Percentiles rank a stretch among this genome's conserved stretches.
Conservation (phyloP, 2,888 invertebrate species). For the Polia nebulosa region DNA sequence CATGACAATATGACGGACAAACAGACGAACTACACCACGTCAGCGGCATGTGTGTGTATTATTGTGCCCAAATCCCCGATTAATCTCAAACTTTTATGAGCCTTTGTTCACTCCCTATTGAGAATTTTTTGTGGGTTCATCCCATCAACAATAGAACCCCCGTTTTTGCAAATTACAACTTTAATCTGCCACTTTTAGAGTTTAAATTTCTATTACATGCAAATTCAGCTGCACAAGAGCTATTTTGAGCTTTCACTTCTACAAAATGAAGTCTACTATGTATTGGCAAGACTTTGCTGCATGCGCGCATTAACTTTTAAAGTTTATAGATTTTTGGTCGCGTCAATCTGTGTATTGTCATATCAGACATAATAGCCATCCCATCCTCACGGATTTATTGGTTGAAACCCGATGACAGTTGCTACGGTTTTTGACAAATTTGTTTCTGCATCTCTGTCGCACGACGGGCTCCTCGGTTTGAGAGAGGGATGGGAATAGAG, state of each 20-base stretch:
- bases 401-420: conserved; percentile 88
- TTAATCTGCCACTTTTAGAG: background rate
- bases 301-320: conserved; percentile 84
- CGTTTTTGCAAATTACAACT: conserved; percentile 34
- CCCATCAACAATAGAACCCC: conserved; percentile 74
- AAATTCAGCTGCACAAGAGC: background rate
- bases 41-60: conserved; percentile 85
- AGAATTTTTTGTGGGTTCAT: conserved; percentile 77
- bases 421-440: conserved; percentile 82
- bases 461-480: conserved; percentile 38
- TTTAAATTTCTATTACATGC: conserved; percentile 37
- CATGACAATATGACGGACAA: conserved; percentile 75
- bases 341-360: conserved; percentile 91
- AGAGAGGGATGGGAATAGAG: conserved; percentile 69
- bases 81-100: conserved; percentile 90
- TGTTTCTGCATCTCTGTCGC: conserved; percentile 71
- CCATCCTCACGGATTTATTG: conserved; percentile 89
- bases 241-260: conserved; percentile 16
- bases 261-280: conserved; percentile 45
- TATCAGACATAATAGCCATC: conserved; percentile 89
- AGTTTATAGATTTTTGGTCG: conserved; percentile 89
- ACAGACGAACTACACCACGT: conserved; percentile 74
- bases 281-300: conserved; percentile 46
- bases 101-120: conserved; percentile 89
- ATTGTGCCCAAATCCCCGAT: conserved; percentile 89